Percentiles rank a stretch among this genome's conserved stretches.
phyloP scores from a whole-genome alignment of 1,140 invertebrate species.

The Rhyzopertha dominica region DNA sequence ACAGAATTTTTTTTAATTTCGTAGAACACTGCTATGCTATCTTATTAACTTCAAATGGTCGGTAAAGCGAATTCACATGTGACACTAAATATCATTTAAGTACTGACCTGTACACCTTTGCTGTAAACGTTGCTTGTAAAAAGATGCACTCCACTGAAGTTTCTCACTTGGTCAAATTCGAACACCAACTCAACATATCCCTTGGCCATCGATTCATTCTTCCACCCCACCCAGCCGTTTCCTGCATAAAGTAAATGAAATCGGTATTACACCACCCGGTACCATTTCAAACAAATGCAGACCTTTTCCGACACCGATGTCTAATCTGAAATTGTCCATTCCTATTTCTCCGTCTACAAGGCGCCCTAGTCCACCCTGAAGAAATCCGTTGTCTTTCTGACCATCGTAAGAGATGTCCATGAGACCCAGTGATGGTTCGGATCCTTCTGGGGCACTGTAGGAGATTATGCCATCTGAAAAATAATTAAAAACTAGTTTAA shows the following conservation, averaged over 20 bases:
- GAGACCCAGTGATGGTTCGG: constrained; percentile 51
- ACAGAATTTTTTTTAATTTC: too few species aligned
- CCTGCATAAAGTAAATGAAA: constrained; percentile 47
- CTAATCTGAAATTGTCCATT: constrained; percentile 62
- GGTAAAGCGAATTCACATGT: too few species aligned
- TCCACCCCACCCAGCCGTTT: constrained; percentile 78
- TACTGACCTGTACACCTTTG: constrained; percentile 59
- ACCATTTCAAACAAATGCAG: constrained; percentile 21
- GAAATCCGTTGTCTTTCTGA: constrained; percentile 45
- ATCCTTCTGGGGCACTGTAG: constrained; percentile 65
- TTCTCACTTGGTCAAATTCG: constrained; percentile 62
- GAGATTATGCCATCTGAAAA: constrained; percentile 62
- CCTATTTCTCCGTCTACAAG: constrained; percentile 67
- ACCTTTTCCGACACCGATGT: constrained; percentile 58
- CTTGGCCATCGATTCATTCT: constrained; percentile 53
- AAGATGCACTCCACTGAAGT: constrained; percentile 62
- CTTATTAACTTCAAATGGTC: too few species aligned
- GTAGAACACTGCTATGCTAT: too few species aligned
- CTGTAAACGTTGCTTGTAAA: constrained; percentile 68
- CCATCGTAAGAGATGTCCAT: constrained; percentile 73
- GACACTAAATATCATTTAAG: too few species aligned
- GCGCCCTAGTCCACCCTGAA: constrained; percentile 60
- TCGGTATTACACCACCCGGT: too few species aligned
- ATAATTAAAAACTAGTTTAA: not conserved
- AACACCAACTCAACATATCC: constrained; percentile 59